Percentiles rank a stretch among this genome's conserved stretches.
phyloP scores from a whole-genome alignment of 2,113 vertebrate species.

The Chrysemys picta region DNA sequence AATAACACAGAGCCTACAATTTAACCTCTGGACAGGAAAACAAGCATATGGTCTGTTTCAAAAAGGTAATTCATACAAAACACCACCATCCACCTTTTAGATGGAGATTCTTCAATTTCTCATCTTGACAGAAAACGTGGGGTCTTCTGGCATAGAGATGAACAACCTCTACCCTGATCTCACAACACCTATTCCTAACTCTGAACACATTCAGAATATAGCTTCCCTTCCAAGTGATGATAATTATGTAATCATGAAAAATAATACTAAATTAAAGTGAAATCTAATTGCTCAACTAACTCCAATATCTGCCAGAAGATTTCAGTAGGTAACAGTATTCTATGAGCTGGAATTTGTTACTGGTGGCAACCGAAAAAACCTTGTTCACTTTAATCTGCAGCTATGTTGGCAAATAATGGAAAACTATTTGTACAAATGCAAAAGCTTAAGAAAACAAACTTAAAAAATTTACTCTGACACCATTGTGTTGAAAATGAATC shows the following conservation, averaged over 20 bases:
- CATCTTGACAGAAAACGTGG: background rate
- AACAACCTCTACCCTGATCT: background rate
- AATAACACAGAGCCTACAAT: background rate
- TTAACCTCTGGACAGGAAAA: background rate
- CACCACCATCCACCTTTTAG: background rate
- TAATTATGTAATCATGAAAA: background rate
- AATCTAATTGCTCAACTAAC: constrained; percentile 22
- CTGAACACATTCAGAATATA: background rate
- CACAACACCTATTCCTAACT: background rate
- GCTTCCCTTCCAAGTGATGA: background rate
- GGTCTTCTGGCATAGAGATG: background rate
- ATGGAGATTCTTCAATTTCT: background rate
- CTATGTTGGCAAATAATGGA: background rate
- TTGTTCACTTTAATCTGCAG: background rate
- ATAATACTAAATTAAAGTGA: constrained; percentile 54
- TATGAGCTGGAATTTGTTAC: constrained; percentile 12
- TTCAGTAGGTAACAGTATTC: constrained; percentile 25
- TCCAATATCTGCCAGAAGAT: constrained; percentile 33
- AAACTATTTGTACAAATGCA: constrained; percentile 23
- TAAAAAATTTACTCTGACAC: background rate
- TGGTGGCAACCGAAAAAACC: background rate
- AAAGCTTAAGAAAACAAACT: constrained; percentile 30
- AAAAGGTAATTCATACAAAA: background rate
- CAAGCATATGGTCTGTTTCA: background rate
- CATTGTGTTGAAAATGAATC: constrained; percentile 74